These are phyloP conservation scores for Eristalis tenax DNA, from an alignment of 2,888 invertebrate genomes.

Conservation along the genomic window DNA sequence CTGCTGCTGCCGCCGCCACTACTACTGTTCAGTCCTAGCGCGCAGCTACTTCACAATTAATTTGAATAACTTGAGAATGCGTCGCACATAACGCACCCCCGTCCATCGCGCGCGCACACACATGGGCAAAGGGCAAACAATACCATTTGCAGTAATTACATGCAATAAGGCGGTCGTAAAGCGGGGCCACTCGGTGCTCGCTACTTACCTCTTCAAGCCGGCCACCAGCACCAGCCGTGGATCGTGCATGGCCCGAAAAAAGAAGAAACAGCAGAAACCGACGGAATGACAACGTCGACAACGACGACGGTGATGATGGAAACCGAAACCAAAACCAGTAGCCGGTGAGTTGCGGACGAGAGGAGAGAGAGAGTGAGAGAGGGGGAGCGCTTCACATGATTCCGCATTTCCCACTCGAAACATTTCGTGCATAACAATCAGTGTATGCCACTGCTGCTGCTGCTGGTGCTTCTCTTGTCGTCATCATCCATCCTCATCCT, in stretches of 20 bases:
- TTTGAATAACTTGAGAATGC: slow-evolving; percentile 71
- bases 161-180: slow-evolving; percentile 67
- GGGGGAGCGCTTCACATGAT: slow-evolving; percentile 42
- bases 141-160: slow-evolving; percentile 69
- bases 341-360: slow-evolving; percentile 47
- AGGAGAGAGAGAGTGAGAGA: slow-evolving; percentile 42
- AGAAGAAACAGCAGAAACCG: background rate
- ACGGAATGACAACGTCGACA: background rate
- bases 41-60: slow-evolving; percentile 56
- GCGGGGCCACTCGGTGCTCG: slow-evolving; percentile 46
- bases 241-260: slow-evolving; percentile 44
- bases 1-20: slow-evolving; percentile 4
- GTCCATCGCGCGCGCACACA: background rate
- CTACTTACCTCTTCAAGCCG: slow-evolving; percentile 27
- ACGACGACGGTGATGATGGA: background rate
- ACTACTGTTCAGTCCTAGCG: background rate
- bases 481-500: slow-evolving; percentile 38
- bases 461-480: slow-evolving; percentile 32
- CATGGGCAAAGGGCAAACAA: background rate
- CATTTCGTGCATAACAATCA: slow-evolving; percentile 72
- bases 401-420: slow-evolving; percentile 71
- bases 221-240: slow-evolving; percentile 31
- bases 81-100: slow-evolving; percentile 67
- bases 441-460: background rate
- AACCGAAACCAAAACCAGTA: slow-evolving; percentile 58